These are phyloP conservation scores for Acleris sparsana DNA, from an alignment of 2,888 invertebrate genomes.

Conservation along the genomic window DNA sequence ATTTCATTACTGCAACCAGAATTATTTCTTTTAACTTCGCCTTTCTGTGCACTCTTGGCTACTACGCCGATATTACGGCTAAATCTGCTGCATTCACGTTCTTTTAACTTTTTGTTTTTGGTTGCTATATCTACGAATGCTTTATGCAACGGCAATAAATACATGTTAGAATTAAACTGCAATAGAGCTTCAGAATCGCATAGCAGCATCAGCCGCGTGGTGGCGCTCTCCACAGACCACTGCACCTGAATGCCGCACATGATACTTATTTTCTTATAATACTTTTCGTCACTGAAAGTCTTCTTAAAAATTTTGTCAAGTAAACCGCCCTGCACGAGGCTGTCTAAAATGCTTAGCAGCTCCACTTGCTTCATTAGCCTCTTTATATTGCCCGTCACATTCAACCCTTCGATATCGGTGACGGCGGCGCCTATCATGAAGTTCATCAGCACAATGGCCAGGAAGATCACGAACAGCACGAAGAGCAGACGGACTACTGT, in stretches of 20 bases:
- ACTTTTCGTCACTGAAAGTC: background rate
- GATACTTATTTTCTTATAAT: background rate
- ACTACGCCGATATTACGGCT: background rate
- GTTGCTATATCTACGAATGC: background rate
- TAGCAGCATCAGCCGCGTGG: too few relatives aligned
- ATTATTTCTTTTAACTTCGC: background rate
- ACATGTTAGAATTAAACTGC: background rate
- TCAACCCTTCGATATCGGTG: constrained; percentile 60
- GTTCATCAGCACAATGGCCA: constrained; percentile 64
- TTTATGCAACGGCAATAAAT: background rate
- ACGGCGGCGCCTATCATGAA: constrained; percentile 66
- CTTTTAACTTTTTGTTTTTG: background rate
- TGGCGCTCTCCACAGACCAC: background rate
- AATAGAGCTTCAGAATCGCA: background rate
- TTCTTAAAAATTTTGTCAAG: background rate
- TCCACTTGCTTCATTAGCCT: constrained; percentile 61
- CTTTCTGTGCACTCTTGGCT: background rate
- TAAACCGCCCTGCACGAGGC: background rate
- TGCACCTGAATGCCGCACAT: too few relatives aligned
- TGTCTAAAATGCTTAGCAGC: constrained; percentile 52
- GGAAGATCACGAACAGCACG: constrained; percentile 57
- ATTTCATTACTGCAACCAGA: background rate
- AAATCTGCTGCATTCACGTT: too few relatives aligned
- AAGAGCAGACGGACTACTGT: constrained; percentile 43
- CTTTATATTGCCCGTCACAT: constrained; percentile 59